These are phyloP conservation scores for Zaprionus camerounensis DNA, from an alignment of 1,140 invertebrate species.

Conservation along the genomic window DNA sequence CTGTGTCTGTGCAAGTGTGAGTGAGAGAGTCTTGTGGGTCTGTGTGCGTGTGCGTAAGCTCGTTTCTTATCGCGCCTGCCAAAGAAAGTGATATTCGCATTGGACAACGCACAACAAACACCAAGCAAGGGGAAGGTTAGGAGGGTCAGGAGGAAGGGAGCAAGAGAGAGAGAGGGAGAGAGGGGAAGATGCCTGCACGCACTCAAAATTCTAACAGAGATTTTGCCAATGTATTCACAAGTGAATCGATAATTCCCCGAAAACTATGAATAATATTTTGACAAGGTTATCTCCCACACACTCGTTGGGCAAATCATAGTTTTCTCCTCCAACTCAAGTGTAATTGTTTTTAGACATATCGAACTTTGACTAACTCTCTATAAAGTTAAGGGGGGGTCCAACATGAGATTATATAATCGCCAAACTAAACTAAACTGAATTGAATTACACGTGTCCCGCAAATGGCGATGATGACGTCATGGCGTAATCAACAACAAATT, in stretches of 20 bases:
- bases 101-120: conserved; percentile 8
- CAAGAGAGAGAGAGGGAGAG: no score
- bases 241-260: neutral
- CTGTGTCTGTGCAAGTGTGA: conserved; percentile 15
- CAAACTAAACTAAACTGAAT: neutral
- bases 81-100: conserved; percentile 58
- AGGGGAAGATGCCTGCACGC: neutral
- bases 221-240: conserved; percentile 10
- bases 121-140: neutral
- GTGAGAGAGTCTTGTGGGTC: conserved; percentile 16
- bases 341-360: neutral
- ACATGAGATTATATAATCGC: neutral
- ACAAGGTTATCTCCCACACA: neutral
- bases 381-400: neutral
- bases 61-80: conserved; percentile 50
- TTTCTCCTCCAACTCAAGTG: neutral
- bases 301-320: neutral
- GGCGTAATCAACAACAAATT: neutral
- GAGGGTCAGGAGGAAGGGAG: neutral
- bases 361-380: neutral
- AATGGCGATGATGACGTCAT: neutral
- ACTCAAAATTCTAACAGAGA: neutral
- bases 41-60: conserved; percentile 21
- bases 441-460: neutral
- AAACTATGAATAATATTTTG: neutral